A percentile compares a stretch with the other conserved stretches of the same genome.
Evolutionary conservation across 2,113 vertebrate species (phyloP).

Genomic region (Falcunculus frontatus): DNA sequence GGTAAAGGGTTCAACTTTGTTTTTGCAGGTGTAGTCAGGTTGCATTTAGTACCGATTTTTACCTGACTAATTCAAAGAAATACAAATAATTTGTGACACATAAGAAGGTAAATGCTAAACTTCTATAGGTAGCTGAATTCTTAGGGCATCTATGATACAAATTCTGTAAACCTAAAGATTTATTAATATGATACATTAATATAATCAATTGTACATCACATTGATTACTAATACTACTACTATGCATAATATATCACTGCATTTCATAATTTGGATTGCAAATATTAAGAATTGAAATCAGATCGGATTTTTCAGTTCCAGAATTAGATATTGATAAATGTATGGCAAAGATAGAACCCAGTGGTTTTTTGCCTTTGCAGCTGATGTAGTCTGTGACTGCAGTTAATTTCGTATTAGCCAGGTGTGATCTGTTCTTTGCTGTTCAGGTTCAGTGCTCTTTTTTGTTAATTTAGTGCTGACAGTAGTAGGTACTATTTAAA

Average conservation of each 20-base stretch:
- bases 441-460: not conserved
- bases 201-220: not conserved
- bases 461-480: not conserved
- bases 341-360: not conserved
- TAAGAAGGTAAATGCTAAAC: not conserved
- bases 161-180: not conserved
- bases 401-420: not conserved
- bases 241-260: not conserved
- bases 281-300: not conserved
- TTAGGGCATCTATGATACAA: not conserved
- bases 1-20: not conserved
- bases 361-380: not conserved
- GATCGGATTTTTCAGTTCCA: not conserved
- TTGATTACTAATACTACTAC: not conserved
- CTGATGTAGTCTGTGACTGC: not conserved
- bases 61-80: not conserved
- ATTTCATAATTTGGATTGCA: not conserved
- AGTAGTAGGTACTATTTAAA: not conserved
- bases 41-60: not conserved
- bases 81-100: not conserved
- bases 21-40: not conserved
- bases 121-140: not conserved
- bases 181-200: not conserved
- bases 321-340: not conserved
- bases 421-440: not conserved